phyloP scores from a whole-genome alignment of 2,888 invertebrate genomes.

The Parnassius apollo region DNA sequence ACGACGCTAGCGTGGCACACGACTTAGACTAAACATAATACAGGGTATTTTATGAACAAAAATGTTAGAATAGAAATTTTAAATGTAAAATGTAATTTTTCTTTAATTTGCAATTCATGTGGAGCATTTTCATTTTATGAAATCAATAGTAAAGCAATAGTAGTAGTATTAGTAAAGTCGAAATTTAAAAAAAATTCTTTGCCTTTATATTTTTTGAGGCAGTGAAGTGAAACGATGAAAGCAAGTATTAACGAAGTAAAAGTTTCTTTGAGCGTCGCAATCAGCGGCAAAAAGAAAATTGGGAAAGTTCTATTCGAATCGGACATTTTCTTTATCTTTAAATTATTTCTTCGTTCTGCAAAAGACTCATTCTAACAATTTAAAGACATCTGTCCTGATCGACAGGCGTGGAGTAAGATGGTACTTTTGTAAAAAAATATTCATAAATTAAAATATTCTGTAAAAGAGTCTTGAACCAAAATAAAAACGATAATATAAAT shows the following conservation, averaged over 20 bases:
- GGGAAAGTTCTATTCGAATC: conserved; percentile 19
- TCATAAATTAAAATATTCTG: background rate
- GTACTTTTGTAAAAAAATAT: background rate
- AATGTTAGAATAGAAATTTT: too few relatives aligned
- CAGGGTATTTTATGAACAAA: too few relatives aligned
- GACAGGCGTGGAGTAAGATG: conserved; percentile 1
- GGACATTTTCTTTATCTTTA: conserved; percentile 27
- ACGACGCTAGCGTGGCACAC: too few relatives aligned
- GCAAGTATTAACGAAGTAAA: conserved; percentile 12
- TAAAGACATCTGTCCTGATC: conserved; percentile 22
- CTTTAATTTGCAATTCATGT: too few relatives aligned
- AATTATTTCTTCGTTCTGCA: conserved; percentile 36
- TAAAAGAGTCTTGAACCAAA: too few relatives aligned
- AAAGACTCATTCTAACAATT: conserved; percentile 31
- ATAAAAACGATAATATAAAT: too few relatives aligned
- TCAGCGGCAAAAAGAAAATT: conserved; percentile 21
- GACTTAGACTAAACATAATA: too few relatives aligned
- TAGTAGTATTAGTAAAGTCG: too few relatives aligned
- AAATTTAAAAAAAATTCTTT: background rate
- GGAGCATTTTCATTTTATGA: too few relatives aligned
- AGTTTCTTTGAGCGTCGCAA: conserved; percentile 23
- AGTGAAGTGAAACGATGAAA: background rate
- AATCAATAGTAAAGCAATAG: too few relatives aligned
- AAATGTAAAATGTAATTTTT: too few relatives aligned
- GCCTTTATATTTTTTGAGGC: background rate